These are phyloP conservation scores for Chiloscyllium plagiosum DNA, from an alignment of 2,113 vertebrate genomes.

Conservation along the genomic window DNA sequence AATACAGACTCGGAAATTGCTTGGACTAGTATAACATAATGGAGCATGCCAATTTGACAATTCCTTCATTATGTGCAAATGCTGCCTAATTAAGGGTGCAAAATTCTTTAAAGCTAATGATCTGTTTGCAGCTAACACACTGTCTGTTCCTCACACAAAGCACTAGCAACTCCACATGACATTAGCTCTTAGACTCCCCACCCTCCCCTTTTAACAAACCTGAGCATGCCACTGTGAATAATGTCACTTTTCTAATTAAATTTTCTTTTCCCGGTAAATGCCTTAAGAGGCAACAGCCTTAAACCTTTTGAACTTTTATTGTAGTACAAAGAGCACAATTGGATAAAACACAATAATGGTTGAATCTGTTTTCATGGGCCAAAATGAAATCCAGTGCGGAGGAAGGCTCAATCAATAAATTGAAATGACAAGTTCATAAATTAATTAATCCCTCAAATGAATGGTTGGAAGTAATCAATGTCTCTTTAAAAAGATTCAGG, in stretches of 20 bases:
- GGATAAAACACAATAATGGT: slow-evolving; percentile 97
- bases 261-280: slow-evolving; percentile 63
- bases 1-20: background rate
- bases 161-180: background rate
- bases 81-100: slow-evolving; percentile 23
- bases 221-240: slow-evolving; percentile 48
- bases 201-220: slow-evolving; percentile 39
- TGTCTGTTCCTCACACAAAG: slow-evolving; percentile 44
- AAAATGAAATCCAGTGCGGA: slow-evolving; percentile 90
- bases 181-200: slow-evolving; percentile 31
- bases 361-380: slow-evolving; percentile 94
- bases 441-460: slow-evolving; percentile 92
- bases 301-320: slow-evolving; percentile 85
- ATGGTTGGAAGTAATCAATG: slow-evolving; percentile 75
- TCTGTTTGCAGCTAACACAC: slow-evolving; percentile 40
- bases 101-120: slow-evolving; percentile 32
- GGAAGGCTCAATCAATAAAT: slow-evolving; percentile 87
- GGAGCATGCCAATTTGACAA: slow-evolving; percentile 41
- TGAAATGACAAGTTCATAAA: slow-evolving; percentile 97
- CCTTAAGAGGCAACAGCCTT: slow-evolving; percentile 75
- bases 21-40: slow-evolving; percentile 36
- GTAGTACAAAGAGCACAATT: slow-evolving; percentile 86
- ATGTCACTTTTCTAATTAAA: slow-evolving; percentile 75
- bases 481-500: slow-evolving; percentile 71
- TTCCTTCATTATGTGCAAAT: slow-evolving; percentile 34